phyloP scores from a whole-genome alignment of 2,888 invertebrate genomes.

The Hedychridium roseum region DNA sequence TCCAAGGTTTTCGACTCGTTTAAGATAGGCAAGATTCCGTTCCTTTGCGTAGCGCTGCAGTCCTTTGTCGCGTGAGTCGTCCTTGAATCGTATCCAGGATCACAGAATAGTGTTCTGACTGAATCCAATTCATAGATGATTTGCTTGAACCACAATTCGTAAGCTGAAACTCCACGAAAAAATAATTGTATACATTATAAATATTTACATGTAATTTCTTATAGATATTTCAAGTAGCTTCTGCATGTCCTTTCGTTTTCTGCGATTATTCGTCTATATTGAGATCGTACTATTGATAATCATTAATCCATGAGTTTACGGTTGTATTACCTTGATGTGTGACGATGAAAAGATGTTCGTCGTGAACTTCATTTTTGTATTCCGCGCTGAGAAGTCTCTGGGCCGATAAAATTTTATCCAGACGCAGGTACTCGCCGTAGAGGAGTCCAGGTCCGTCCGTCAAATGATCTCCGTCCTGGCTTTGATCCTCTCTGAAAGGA shows the following conservation, averaged over 20 bases:
- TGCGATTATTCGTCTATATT: too few relatives aligned
- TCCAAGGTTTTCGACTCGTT: constrained; percentile 93
- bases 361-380: constrained; percentile 80
- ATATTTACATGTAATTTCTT: neutral
- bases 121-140: constrained; percentile 97
- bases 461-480: constrained; percentile 68
- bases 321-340: constrained; percentile 92
- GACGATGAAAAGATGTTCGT: constrained; percentile 96
- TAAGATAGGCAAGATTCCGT: constrained; percentile 66
- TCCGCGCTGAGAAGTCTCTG: constrained; percentile 83
- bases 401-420: constrained; percentile 84
- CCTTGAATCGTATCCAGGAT: constrained; percentile 49
- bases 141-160: constrained; percentile 99
- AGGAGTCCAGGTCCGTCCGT: constrained; percentile 82
- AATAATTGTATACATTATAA: too few relatives aligned
- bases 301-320: constrained; percentile 1
- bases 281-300: neutral
- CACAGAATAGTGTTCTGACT: constrained; percentile 82
- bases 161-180: constrained; percentile 86
- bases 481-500: constrained; percentile 41
- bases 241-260: too few relatives aligned
- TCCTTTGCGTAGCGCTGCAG: constrained; percentile 24
- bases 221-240: neutral
- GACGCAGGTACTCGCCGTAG: constrained; percentile 89
- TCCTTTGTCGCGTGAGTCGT: constrained; percentile 28